These are phyloP conservation scores for Hypotaenidia philippensis DNA, from an alignment of 2,797 vertebrate species.

Conservation along the genomic window DNA sequence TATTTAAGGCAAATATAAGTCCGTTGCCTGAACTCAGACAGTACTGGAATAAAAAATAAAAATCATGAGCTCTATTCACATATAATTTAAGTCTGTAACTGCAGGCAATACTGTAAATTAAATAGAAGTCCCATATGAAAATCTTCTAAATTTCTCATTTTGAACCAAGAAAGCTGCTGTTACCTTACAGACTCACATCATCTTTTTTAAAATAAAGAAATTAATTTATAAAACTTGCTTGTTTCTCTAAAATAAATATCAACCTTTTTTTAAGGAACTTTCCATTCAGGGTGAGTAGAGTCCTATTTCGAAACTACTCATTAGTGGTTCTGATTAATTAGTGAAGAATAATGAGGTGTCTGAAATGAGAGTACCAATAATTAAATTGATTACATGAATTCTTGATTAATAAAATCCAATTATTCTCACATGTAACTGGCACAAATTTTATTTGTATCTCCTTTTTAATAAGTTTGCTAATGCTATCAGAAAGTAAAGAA, in stretches of 20 bases:
- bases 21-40: neutral
- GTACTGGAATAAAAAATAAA: neutral
- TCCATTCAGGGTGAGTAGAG: constrained; percentile 22
- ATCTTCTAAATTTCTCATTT: neutral
- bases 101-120: neutral
- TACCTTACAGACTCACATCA: neutral
- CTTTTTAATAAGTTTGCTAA: constrained; percentile 74
- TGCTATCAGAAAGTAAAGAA: constrained; percentile 74
- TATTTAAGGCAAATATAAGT: neutral
- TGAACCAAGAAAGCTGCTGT: neutral
- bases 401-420: constrained; percentile 79
- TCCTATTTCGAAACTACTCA: constrained; percentile 38
- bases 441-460: constrained; percentile 72
- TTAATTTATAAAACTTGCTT: neutral
- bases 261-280: constrained; percentile 10
- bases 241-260: neutral
- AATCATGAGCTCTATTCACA: neutral
- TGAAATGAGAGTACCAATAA: constrained; percentile 64
- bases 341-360: constrained; percentile 70
- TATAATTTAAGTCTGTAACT: neutral
- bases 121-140: neutral
- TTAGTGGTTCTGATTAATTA: constrained; percentile 74
- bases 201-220: neutral
- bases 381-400: constrained; percentile 74
- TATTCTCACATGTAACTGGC: constrained; percentile 75